Conservation (phyloP, 2,888 invertebrate genomes). For the Pasiphila rectangulata region DNA sequence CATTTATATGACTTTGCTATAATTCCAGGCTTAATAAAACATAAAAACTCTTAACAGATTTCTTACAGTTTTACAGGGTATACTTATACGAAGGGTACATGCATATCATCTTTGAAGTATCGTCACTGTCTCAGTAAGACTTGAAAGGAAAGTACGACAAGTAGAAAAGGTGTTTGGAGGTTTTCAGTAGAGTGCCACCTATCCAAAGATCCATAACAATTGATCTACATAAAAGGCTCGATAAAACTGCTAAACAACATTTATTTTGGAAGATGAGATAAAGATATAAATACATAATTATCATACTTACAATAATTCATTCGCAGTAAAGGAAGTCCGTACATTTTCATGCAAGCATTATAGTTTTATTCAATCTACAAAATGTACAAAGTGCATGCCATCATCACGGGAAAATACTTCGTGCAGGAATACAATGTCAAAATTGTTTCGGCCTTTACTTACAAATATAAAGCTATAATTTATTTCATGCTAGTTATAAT, state of each 20-base stretch:
- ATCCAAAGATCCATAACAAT: constrained; percentile 45
- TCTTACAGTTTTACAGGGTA: constrained; percentile 34
- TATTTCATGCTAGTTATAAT: constrained; percentile 46
- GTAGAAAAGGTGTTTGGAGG: constrained; percentile 43
- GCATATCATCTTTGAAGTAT: constrained; percentile 46
- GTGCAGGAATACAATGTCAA: constrained; percentile 50
- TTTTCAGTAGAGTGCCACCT: constrained; percentile 47
- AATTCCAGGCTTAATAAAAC: constrained; percentile 37
- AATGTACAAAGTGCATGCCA: constrained; percentile 71
- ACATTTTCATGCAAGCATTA: constrained; percentile 76
- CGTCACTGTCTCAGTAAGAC: constrained; percentile 17
- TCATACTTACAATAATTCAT: constrained; percentile 46
- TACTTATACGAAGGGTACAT: constrained; percentile 53
- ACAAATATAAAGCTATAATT: constrained; percentile 45
- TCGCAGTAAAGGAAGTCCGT: constrained; percentile 42
- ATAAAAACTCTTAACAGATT: not conserved
- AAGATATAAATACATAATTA: constrained; percentile 50
- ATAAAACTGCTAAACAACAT: constrained; percentile 68
- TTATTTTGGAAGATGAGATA: constrained; percentile 78
- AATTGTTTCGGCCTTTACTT: constrained; percentile 48
- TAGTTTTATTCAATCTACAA: constrained; percentile 50
- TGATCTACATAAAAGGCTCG: constrained; percentile 54
- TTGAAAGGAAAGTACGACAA: constrained; percentile 26
- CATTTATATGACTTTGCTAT: constrained; percentile 40
- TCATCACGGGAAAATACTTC: constrained; percentile 41